Conservation (phyloP, 2,888 invertebrate species). For the Rutpela maculata region DNA sequence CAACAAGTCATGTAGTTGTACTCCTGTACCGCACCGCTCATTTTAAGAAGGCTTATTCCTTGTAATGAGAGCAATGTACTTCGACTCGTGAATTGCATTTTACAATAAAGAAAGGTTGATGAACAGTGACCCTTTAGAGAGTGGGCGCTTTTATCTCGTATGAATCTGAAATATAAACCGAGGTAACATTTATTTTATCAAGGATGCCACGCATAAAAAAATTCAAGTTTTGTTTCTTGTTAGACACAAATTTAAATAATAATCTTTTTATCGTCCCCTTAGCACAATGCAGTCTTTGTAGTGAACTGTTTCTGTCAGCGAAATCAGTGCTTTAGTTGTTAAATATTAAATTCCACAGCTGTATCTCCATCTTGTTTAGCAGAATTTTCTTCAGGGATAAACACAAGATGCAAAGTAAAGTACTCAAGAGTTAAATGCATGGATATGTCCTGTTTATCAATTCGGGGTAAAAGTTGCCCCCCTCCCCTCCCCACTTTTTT, state of each 20-base stretch:
- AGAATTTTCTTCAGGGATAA: too few relatives aligned
- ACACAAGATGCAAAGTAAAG: too few relatives aligned
- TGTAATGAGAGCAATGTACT: slow-evolving; percentile 2
- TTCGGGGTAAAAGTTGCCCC: too few relatives aligned
- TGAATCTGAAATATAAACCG: neutral
- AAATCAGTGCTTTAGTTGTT: too few relatives aligned
- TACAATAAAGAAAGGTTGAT: slow-evolving; percentile 7
- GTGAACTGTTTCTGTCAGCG: too few relatives aligned
- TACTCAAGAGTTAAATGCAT: too few relatives aligned
- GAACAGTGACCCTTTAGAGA: neutral
- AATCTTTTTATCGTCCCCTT: too few relatives aligned
- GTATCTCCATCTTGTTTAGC: too few relatives aligned
- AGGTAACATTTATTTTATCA: neutral
- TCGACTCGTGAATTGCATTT: neutral
- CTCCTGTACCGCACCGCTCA: neutral
- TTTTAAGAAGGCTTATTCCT: slow-evolving; percentile 2
- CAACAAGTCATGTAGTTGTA: slow-evolving; percentile 2
- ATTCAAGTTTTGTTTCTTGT: neutral
- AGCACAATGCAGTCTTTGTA: too few relatives aligned
- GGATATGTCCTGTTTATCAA: too few relatives aligned
- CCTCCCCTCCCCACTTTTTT: too few relatives aligned
- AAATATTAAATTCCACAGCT: too few relatives aligned
- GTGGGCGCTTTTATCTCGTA: neutral
- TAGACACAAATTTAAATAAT: neutral
- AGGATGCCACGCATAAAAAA: neutral